These are phyloP conservation scores for Chlorops oryzae DNA, from an alignment of 1,140 invertebrate genomes.

Conservation along the genomic window DNA sequence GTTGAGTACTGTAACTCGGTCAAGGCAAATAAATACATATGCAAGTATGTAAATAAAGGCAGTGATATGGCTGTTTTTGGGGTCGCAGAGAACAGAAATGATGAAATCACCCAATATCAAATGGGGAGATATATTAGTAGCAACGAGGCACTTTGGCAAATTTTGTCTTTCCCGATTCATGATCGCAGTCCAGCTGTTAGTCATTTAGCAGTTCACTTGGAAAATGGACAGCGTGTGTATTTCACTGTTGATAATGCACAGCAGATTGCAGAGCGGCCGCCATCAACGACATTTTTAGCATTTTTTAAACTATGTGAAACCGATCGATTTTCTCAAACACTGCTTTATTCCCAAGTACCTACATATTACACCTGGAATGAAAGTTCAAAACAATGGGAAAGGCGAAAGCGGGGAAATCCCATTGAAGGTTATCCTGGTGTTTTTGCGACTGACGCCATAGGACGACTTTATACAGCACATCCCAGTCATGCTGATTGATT, in stretches of 20 bases:
- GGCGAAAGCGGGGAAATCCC: slow-evolving; percentile 5
- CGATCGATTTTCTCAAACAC: slow-evolving; percentile 39
- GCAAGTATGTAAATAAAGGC: slow-evolving; percentile 25
- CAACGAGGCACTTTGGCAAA: slow-evolving; percentile 48
- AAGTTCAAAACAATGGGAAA: slow-evolving; percentile 26
- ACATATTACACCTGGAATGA: slow-evolving; percentile 46
- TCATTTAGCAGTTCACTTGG: slow-evolving; percentile 41
- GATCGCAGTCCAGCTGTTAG: slow-evolving; percentile 40
- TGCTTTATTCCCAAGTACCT: slow-evolving; percentile 47
- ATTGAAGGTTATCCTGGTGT: slow-evolving; percentile 2
- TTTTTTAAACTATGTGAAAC: slow-evolving; percentile 25
- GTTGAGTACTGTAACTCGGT: slow-evolving; percentile 43
- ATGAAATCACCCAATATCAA: slow-evolving; percentile 24
- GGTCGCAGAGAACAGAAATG: slow-evolving; percentile 29
- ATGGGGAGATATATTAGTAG: slow-evolving; percentile 47
- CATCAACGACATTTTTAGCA: slow-evolving; percentile 35
- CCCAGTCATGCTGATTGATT: slow-evolving; percentile 32
- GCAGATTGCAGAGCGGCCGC: slow-evolving; percentile 20
- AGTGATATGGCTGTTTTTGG: slow-evolving; percentile 26
- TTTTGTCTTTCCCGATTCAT: slow-evolving; percentile 37
- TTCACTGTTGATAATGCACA: slow-evolving; percentile 9
- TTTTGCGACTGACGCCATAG: neutral
- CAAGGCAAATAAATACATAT: slow-evolving; percentile 38
- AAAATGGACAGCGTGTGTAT: too few relatives aligned
- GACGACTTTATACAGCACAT: too few relatives aligned